These are phyloP conservation scores for Heterocephalus glaber DNA, from an alignment of 2,113 vertebrate genomes.

Conservation along the genomic window DNA sequence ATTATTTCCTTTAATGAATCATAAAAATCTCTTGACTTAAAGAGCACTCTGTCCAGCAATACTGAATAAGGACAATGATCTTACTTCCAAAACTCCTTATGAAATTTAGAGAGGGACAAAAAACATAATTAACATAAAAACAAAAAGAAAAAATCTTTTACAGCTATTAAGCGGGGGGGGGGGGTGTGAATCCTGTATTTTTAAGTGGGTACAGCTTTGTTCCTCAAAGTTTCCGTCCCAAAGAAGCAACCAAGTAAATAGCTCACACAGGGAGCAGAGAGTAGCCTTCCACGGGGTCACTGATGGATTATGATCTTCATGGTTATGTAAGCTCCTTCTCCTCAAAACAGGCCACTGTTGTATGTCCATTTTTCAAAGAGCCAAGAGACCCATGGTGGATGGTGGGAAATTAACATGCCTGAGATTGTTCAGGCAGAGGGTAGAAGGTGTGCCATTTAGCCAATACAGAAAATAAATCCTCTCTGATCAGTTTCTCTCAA, in stretches of 20 bases:
- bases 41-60: neutral
- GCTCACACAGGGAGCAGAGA: neutral
- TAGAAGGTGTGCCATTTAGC: neutral
- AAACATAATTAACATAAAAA: neutral
- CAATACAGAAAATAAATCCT: slow-evolving; percentile 19
- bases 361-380: slow-evolving; percentile 34
- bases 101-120: neutral
- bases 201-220: neutral
- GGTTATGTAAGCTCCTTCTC: neutral
- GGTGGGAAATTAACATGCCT: neutral
- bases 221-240: neutral
- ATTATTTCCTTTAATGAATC: slow-evolving; percentile 22
- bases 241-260: slow-evolving; percentile 40
- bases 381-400: neutral
- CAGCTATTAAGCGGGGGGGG: neutral
- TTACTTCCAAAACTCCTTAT: neutral
- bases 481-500: slow-evolving; percentile 23
- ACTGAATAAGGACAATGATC: neutral
- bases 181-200: neutral
- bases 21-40: neutral
- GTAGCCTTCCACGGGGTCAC: neutral
- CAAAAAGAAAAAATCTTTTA: neutral
- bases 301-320: neutral
- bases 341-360: slow-evolving; percentile 20
- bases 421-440: neutral